Evolutionary conservation across 2,888 invertebrate genomes (phyloP).

Genomic region (Tridacna crocea): DNA sequence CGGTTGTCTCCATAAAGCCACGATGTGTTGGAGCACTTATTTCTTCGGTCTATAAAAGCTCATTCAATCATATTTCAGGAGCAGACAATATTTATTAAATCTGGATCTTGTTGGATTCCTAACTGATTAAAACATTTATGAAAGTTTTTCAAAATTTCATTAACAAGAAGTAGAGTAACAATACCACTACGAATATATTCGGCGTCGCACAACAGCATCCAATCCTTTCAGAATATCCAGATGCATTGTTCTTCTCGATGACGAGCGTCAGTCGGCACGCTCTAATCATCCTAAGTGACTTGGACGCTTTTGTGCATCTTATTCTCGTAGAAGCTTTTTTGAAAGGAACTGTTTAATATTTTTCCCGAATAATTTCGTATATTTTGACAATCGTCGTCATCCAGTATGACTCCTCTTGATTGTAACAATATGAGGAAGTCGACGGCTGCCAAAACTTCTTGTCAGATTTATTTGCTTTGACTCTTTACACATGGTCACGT

Average conservation of each 20-base stretch:
- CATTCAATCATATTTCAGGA: conserved; percentile 22
- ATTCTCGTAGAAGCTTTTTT: conserved; percentile 21
- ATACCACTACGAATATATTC: conserved; percentile 3
- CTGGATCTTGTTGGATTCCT: conserved; percentile 19
- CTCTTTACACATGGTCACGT: not conserved
- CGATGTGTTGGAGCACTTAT: conserved; percentile 10
- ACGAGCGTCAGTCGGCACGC: conserved; percentile 33
- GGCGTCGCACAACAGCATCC: conserved; percentile 5
- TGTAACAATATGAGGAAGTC: conserved; percentile 51
- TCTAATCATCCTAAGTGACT: conserved; percentile 57
- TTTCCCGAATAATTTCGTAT: conserved; percentile 23
- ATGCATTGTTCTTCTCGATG: conserved; percentile 21
- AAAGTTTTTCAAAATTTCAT: conserved; percentile 28
- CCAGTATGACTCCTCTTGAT: conserved; percentile 43
- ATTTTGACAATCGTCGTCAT: conserved; percentile 50
- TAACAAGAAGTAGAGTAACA: conserved; percentile 18
- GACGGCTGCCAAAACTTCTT: conserved; percentile 46
- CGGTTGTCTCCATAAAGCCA: not conserved
- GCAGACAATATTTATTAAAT: conserved; percentile 30
- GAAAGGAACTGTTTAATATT: conserved; percentile 24
- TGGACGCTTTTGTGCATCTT: conserved; percentile 17
- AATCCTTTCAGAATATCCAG: conserved; percentile 6
- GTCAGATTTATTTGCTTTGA: conserved; percentile 62
- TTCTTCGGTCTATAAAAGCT: conserved; percentile 22
- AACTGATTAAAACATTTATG: conserved; percentile 27